Conservation (phyloP, 1,140 invertebrate species). For the Hypothenemus hampei region DNA sequence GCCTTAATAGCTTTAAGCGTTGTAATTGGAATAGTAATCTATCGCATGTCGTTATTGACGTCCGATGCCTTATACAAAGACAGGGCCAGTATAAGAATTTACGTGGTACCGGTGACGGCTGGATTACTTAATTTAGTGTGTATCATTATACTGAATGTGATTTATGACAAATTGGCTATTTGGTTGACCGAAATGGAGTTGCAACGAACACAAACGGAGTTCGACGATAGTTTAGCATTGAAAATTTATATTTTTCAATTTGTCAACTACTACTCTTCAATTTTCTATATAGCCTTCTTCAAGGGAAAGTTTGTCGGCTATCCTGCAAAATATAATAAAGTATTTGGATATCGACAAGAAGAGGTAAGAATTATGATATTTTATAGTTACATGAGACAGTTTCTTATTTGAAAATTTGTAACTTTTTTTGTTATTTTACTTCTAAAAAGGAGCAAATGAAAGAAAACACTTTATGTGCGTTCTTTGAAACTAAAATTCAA, state of each 20-base stretch:
- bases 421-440: too few relatives aligned
- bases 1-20: slow-evolving; percentile 66
- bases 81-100: slow-evolving; percentile 54
- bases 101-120: slow-evolving; percentile 59
- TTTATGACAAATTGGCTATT: slow-evolving; percentile 50
- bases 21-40: slow-evolving; percentile 70
- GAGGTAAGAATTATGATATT: slow-evolving; percentile 51
- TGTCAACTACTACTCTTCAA: slow-evolving; percentile 81
- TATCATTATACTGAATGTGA: slow-evolving; percentile 50
- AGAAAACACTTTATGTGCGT: too few relatives aligned
- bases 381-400: too few relatives aligned
- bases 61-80: slow-evolving; percentile 54
- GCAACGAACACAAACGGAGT: slow-evolving; percentile 79
- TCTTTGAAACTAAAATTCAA: too few relatives aligned
- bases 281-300: slow-evolving; percentile 83
- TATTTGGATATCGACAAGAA: slow-evolving; percentile 66
- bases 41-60: slow-evolving; percentile 62
- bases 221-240: slow-evolving; percentile 76
- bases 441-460: too few relatives aligned
- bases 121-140: slow-evolving; percentile 67
- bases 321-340: slow-evolving; percentile 67
- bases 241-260: slow-evolving; percentile 87
- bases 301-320: slow-evolving; percentile 78
- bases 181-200: slow-evolving; percentile 71
- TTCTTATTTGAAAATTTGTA: too few relatives aligned